Base-by-base conservation (phyloP, 2,113 vertebrate species). In the Tachuris rubrigastra region DNA sequence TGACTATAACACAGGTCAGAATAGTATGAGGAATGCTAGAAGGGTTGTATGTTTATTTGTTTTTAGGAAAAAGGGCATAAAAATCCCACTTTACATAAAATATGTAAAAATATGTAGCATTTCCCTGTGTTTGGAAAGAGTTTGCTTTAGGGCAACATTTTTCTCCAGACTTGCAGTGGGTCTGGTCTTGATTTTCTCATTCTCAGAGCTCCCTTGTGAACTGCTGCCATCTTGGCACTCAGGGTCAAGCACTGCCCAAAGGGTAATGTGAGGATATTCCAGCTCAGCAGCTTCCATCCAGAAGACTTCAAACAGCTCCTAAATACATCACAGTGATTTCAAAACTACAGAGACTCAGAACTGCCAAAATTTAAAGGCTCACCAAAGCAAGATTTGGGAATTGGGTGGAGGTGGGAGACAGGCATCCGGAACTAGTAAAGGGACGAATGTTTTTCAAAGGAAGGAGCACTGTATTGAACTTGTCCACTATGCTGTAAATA, bases 181-280 rank as follows among this genome's bases (percentile, higher is more conserved):
- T 59, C 73, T 92, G 66, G 62, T 82, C 89, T 78, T 92, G 56
- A 92, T 90, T 93, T 92, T 90, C 79, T 68, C 58, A 28, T 85
- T 85, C 80, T 63, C 28, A 85, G 65, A 74, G 24, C 8, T 91
- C 56, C 80, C 66, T 85, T 2, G 4, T 86, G 69, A 67, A 59
- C 80, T 39, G 39, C 35, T 80, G 46, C 83, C 65, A 49, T 74
- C 72, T 68, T 92, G 86, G 73, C 37, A 39, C 41, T 85, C 2
- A 0, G 53, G 74, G 80, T 86, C 87, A 87, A 86, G 68, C 68
- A 18, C 25, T 65, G 72, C 55, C 53, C 72, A 78, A 81, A 71
- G 60, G 55, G 81, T 82, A 92, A 67, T 0, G 1, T 74, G 30
- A 95, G 35, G 72, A 74, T 87, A 84, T 75, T 81, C 49, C 62